Evolutionary conservation across 1,140 invertebrate genomes (phyloP), one percentile per base, ranked within the genome.

Genomic region (Drosophila funebris): DNA sequence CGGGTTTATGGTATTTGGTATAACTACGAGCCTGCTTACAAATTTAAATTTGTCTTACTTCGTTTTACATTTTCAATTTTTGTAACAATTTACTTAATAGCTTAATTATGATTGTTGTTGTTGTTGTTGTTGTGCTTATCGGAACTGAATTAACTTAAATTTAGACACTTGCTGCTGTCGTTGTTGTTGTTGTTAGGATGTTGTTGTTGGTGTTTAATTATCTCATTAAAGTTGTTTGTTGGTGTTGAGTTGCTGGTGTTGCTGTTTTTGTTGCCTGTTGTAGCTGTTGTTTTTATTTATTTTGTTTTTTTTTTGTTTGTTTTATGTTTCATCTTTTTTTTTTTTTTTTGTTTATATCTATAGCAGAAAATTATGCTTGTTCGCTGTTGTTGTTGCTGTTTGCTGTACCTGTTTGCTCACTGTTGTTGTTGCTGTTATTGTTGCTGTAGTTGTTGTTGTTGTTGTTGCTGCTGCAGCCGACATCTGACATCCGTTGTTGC

Each of bases 321-420:
- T 14, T 41, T 27, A 8, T 29, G 14, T 78, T 31, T 13, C 3
- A 14, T 36, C 36, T 22, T 24, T 22, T 78, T 29, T 33, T 7
- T 14, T 36, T 61, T 11, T 16, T 0, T 36, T 31, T 46, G 8
- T 58, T 41, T 84, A 57, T 77, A 83, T 74, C 18, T 82, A 88
- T 87, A 78, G 77, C 78, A 88, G 82, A 89, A 84, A 84, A 84
- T 82, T 82, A 82, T 89, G 79, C 76, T 87, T 87, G 81, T 48
- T 61, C 31, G 43, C 24, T 79, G 56, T 74, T 63, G 73, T 57
- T 78, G 52, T 78, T 72, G 70, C 39, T 74, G 70, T 58, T 76
- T 76, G 53, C 33, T 73, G 62, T 71, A 43, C 76, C 72, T 78
- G 74, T 63, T 79, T 79, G 50, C 64, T 64, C 64, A 68, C 63